Evolutionary conservation across 37 sponge, comb jelly and placozoan species (phyloP), one percentile per base, ranked within the genome.

Genomic region (Axinella damicornis): DNA sequence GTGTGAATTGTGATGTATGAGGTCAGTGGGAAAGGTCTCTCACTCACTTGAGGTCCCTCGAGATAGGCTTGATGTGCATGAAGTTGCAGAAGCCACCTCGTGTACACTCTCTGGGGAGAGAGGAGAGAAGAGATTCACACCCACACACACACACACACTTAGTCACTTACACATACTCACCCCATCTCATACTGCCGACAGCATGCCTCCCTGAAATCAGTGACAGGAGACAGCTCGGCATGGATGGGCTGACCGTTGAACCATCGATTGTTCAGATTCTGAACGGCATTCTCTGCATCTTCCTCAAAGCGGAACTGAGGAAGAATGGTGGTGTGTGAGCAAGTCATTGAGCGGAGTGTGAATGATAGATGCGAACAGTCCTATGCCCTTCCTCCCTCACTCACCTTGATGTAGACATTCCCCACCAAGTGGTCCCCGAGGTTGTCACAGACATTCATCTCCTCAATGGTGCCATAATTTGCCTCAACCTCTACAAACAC

Each of bases 361-460:
- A n/a, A n/a, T n/a, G n/a, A n/a, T n/a, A n/a, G n/a, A n/a, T n/a
- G n/a, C n/a, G n/a, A n/a, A n/a, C n/a, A n/a, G n/a, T n/a, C n/a
- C 46, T 46, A 4, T 9, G 4, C 46, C 9, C 46, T 9, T 9
- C 9, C 46, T 9, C 9, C 46, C 46, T 46, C 46, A 36, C 84
- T n/a, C 38, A 94, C 94, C 88, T 98, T 98, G 41, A 98, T 87
- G 85, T 98, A 98, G 24, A 98, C 97, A 77, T 98, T 98, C 27
- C 99, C 99, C 61, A 96, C 88, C 19, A 98, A 85, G 60, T 98
- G 99, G 70, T 98, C 99, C 5, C 99, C 99, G 5, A 98, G 87
- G 56, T 98, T 98, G 57, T 98, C 99, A 86, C 99, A 98, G n/a
- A 98, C 90, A 52, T 98, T 98, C 97, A 98, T 94, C 76, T 98